These are phyloP conservation scores for Cardiocondyla obscurior DNA, from an alignment of 1,140 invertebrate genomes.

Conservation along the genomic window DNA sequence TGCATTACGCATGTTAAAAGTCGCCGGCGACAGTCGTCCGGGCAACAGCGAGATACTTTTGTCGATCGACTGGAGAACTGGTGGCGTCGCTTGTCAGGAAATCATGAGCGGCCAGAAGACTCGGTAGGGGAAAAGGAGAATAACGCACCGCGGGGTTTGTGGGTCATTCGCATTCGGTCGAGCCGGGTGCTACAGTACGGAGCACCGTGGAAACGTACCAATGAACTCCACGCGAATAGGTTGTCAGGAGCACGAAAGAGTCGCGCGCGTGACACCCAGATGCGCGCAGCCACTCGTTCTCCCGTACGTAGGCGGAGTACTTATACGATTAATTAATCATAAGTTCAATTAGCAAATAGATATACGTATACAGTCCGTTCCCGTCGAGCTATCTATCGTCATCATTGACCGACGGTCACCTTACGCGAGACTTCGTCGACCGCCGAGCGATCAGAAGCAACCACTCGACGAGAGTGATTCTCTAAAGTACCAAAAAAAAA, in stretches of 20 bases:
- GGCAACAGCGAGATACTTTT: slow-evolving; percentile 65
- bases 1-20: background rate
- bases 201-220: slow-evolving; percentile 80
- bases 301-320: background rate
- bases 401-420: too few species aligned
- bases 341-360: background rate
- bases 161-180: slow-evolving; percentile 76
- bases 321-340: background rate
- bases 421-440: too few species aligned
- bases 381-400: background rate
- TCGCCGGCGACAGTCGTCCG: background rate
- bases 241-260: slow-evolving; percentile 70
- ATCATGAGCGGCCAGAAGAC: slow-evolving; percentile 67
- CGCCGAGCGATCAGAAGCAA: background rate
- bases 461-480: background rate
- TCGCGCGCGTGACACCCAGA: background rate
- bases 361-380: background rate
- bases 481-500: background rate
- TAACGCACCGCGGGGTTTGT: slow-evolving; percentile 69
- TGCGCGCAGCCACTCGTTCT: background rate
- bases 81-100: slow-evolving; percentile 71
- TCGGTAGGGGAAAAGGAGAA: slow-evolving; percentile 59
- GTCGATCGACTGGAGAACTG: slow-evolving; percentile 82
- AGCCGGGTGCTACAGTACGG: slow-evolving; percentile 77
- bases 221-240: slow-evolving; percentile 78